Base-by-base conservation (phyloP, 1,140 invertebrate species). In the Diploscapter pachys region DNA sequence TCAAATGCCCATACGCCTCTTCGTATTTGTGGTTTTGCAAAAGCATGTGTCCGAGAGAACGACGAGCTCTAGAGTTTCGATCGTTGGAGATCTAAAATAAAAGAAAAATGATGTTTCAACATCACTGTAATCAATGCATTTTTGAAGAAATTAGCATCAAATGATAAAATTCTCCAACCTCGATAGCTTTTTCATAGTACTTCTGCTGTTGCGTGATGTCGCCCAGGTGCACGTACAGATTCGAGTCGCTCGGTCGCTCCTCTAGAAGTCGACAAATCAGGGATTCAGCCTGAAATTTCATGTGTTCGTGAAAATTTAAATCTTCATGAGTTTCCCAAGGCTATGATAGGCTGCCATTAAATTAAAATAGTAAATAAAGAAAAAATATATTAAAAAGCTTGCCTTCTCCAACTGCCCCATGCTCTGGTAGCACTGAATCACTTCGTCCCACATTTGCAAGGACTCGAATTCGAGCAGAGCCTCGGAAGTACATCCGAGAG, bases 171-270 rank as follows among this genome's bases (percentile, higher is more conserved):
- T 31, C 31, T 31, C 69, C 31, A 67, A 98, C 87, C 81, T 92
- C 89, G 93, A 95, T 97, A 0, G 95, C 95, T 83, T 91, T 92
- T 80, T 92, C 89, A 86, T 96, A 98, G 85, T 90, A 91, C 66
- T 86, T 83, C 53, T 88, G 82, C 79, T 92, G 87, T 73, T 90
- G 88, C 3, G 90, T 91, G 3, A 92, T 90, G 88, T 98, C 94
- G 76, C 92, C 92, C 5, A 98, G 88, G 52, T 93, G 89, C 88
- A 94, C 97, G 87, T 92, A 93, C 3, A 98, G 86, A 84, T 93
- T 91, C 0, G 93, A 91, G 0, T 92, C 93, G 71, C 93, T 91
- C 1, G 69, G 69, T 64, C 92, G 90, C 74, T 92, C 90, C 4
- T 90, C 88, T 68, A 97, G 86, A 85, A 95, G 91, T 84, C 93